These are phyloP conservation scores for Drosophila falleni DNA, from an alignment of 2,888 invertebrate genomes.

Conservation along the genomic window DNA sequence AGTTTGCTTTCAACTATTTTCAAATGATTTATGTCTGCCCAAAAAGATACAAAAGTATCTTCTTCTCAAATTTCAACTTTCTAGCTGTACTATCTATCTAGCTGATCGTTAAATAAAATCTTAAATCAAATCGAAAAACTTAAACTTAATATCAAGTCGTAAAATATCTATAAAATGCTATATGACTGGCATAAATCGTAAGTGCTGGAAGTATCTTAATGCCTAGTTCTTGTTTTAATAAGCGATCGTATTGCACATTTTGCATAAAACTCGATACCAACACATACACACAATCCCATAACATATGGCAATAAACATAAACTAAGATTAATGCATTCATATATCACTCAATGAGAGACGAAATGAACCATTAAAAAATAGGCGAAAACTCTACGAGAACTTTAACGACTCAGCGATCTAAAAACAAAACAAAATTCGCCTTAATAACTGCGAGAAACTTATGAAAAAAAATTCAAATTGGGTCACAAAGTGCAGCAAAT, in stretches of 20 bases:
- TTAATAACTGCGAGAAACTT: conserved; percentile 62
- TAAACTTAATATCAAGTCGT: conserved; percentile 20
- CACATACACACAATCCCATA: conserved; percentile 9
- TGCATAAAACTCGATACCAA: conserved; percentile 59
- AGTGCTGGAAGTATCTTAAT: conserved; percentile 2
- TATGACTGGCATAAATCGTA: conserved; percentile 47
- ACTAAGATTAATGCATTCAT: conserved; percentile 79
- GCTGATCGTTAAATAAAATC: not conserved
- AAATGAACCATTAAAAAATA: conserved; percentile 55
- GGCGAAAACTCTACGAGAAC: conserved; percentile 22
- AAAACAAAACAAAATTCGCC: conserved; percentile 53
- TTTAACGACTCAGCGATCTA: conserved; percentile 31
- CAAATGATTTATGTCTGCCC: not conserved
- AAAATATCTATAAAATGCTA: conserved; percentile 58
- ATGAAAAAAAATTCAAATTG: conserved; percentile 65
- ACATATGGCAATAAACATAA: conserved; percentile 68
- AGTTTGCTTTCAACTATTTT: not conserved
- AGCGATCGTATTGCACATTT: conserved; percentile 59
- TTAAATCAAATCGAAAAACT: conserved; percentile 16
- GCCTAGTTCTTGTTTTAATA: conserved; percentile 22
- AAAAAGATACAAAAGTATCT: not conserved
- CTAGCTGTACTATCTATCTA: not conserved
- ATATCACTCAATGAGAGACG: conserved; percentile 75
- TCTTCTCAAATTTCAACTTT: not conserved
- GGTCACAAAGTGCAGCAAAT: conserved; percentile 72